Base-by-base conservation (phyloP, 2,888 invertebrate species). In the Drosophila limbata region DNA sequence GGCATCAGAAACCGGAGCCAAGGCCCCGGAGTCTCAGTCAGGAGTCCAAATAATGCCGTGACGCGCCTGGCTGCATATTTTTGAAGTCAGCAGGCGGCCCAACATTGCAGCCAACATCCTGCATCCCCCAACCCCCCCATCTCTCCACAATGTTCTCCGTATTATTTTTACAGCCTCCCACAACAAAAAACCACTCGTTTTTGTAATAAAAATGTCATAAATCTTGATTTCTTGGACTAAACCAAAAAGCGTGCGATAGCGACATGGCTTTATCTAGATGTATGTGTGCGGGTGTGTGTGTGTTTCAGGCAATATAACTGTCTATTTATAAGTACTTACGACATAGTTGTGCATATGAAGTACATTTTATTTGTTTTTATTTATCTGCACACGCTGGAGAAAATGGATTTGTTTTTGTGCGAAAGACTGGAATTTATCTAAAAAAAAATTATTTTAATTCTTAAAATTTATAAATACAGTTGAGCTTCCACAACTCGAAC, bases 131-230 rank as follows among this genome's bases (percentile, higher is more conserved):
- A 17, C 11, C 13, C 15, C 19, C 15, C 13, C 5, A 13, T 39
- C 19, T 44, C 28, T 21, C n/a, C 21, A 31, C 64, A 40, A 40
- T 59, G 61, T 69, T 13, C 73, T 73, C 52, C 69, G 59, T 66
- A 65, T 68, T 77, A 77, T 73, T 69, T 67, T 60, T 69, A 63
- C 77, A 61, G 55, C 51, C 79, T 71, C 74, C 76, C 69, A 78
- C 80, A 77, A 77, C 73, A 70, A 77, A 77, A 73, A 74, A 70
- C 62, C 77, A 77, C 79, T 82, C 78, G 81, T 79, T 83, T 88
- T 81, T 86, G 76, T 72, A 89, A 89, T 90, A 89, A 90, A 89
- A 89, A 81, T 81, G 84, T 83, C 84, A 90, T 90, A 90, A 89
- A 90, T 89, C 89, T 87, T 87, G 78, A 90, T 90, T 83, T 81